These are phyloP conservation scores for Hepsetus odoe DNA, from an alignment of 2,113 vertebrate species.

Conservation along the genomic window DNA sequence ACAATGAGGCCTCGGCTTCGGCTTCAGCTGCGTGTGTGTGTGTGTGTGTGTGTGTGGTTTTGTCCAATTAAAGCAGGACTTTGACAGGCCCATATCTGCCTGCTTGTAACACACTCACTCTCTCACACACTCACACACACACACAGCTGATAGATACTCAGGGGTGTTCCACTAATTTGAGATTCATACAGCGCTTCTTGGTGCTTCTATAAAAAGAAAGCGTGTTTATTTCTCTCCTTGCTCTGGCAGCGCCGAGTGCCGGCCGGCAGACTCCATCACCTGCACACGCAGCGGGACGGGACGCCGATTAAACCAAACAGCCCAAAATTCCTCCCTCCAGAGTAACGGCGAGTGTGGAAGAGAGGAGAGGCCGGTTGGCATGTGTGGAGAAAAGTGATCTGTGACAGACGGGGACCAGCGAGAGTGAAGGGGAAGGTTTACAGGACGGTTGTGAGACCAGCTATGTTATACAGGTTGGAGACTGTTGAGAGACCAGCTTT, in stretches of 20 bases:
- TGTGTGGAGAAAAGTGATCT: too few relatives aligned
- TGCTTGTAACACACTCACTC: background rate
- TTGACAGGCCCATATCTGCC: constrained; percentile 32
- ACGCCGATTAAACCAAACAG: background rate
- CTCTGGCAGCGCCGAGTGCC: constrained; percentile 1
- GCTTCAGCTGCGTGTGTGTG: background rate
- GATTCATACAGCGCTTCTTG: constrained; percentile 17
- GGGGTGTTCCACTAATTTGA: constrained; percentile 31
- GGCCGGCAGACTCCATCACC: background rate
- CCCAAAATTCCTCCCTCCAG: background rate
- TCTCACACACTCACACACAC: constrained; percentile 3
- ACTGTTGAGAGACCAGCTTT: too few relatives aligned
- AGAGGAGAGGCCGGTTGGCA: too few relatives aligned
- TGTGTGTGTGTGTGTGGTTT: constrained; percentile 30
- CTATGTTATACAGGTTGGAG: too few relatives aligned
- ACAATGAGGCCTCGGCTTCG: constrained; percentile 54
- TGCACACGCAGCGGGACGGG: background rate
- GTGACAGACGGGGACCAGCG: too few relatives aligned
- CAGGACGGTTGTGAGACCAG: too few relatives aligned
- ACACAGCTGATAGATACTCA: constrained; percentile 31
- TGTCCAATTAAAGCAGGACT: constrained; percentile 54
- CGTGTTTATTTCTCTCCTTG: constrained; percentile 1
- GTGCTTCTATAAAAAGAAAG: background rate
- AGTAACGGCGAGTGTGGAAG: too few relatives aligned
- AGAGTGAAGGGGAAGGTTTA: too few relatives aligned